Percentiles rank a stretch among this genome's conserved stretches.
phyloP scores from a whole-genome alignment of 1,140 invertebrate genomes.

The Andricus grossulariae region DNA sequence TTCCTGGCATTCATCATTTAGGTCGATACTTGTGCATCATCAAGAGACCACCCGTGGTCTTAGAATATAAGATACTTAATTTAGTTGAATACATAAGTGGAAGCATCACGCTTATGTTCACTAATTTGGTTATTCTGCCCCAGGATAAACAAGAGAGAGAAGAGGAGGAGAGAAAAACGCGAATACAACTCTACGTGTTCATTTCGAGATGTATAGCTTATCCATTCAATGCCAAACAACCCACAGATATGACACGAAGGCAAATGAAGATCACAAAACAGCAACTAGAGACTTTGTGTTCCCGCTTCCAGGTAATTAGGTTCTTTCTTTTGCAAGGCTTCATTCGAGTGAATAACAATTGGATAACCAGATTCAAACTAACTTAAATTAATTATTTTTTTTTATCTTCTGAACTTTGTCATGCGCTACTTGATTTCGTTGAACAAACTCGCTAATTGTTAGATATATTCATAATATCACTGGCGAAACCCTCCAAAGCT shows the following conservation, averaged over 20 bases:
- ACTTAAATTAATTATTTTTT: not conserved
- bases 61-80: constrained; percentile 23
- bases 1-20: no score
- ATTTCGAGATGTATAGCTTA: constrained; percentile 98
- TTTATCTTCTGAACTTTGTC: not conserved
- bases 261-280: constrained; percentile 97
- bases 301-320: constrained; percentile 90
- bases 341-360: no score
- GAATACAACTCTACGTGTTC: constrained; percentile 98
- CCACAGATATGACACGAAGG: constrained; percentile 95
- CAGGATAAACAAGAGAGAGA: constrained; percentile 91
- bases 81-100: constrained; percentile 3
- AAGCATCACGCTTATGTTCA: constrained; percentile 7
- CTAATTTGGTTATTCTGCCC: constrained; percentile 36
- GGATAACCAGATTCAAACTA: no score
- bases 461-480: constrained; percentile 7
- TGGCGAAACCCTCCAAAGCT: constrained; percentile 17
- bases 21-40: not conserved
- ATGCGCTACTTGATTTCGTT: not conserved
- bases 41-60: constrained; percentile 6
- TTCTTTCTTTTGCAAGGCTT: not conserved
- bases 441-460: not conserved
- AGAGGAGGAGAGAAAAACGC: constrained; percentile 93
- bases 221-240: constrained; percentile 99
- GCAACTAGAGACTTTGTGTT: constrained; percentile 96